Percentiles rank a stretch among this genome's conserved stretches.
phyloP scores from a whole-genome alignment of 2,113 vertebrate genomes.

The Etia nguti region DNA sequence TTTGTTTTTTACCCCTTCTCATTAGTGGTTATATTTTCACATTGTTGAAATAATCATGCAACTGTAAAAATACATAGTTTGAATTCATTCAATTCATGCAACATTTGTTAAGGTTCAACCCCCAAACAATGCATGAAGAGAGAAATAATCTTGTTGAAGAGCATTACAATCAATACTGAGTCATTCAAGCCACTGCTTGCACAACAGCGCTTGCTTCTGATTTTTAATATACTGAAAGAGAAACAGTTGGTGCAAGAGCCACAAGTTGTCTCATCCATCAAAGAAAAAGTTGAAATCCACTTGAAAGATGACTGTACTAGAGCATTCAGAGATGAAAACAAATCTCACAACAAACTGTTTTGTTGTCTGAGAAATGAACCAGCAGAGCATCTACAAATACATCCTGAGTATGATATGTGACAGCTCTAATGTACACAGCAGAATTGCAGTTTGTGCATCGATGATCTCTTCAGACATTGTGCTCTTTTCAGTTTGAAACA shows the following conservation, averaged over 20 bases:
- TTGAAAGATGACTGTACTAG: not conserved
- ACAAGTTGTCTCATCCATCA: not conserved
- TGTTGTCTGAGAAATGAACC: not conserved
- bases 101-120: not conserved
- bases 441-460: not conserved
- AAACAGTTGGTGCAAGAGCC: not conserved
- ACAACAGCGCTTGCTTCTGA: not conserved
- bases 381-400: not conserved
- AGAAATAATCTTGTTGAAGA: not conserved
- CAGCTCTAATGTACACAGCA: not conserved
- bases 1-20: rapidly evolving
- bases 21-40: not conserved
- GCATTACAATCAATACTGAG: not conserved
- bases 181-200: not conserved
- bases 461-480: not conserved
- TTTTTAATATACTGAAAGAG: not conserved
- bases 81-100: not conserved
- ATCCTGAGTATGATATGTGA: not conserved
- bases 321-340: not conserved
- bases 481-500: not conserved
- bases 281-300: not conserved
- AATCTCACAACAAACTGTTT: not conserved
- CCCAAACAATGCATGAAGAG: not conserved
- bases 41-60: not conserved
- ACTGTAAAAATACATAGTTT: not conserved